phyloP scores from a whole-genome alignment of 2,113 vertebrate genomes.

The Cryptotis parvus region DNA sequence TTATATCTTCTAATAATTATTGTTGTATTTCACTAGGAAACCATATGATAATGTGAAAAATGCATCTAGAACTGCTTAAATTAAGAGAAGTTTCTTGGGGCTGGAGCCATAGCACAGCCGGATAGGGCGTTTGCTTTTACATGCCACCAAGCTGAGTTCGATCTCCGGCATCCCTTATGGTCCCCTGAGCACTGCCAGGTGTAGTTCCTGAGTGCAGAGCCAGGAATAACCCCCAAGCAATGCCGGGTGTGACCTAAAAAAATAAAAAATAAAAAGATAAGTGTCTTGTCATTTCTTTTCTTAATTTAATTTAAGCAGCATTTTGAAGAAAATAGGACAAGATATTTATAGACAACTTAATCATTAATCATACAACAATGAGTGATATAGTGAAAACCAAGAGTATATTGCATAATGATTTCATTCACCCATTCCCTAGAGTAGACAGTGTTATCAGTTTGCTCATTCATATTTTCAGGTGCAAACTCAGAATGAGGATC shows the following conservation, averaged over 20 bases:
- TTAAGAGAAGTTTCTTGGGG: too few relatives aligned
- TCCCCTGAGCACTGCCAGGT: too few relatives aligned
- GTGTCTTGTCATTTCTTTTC: constrained; percentile 43
- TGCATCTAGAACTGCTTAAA: not conserved
- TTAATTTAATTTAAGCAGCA: constrained; percentile 37
- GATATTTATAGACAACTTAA: constrained; percentile 53
- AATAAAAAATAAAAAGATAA: too few relatives aligned
- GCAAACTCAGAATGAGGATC: not conserved
- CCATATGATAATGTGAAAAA: not conserved
- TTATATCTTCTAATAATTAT: not conserved
- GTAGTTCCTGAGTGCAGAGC: too few relatives aligned
- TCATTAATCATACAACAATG: constrained; percentile 58
- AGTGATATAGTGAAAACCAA: constrained; percentile 44
- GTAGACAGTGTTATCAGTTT: constrained; percentile 33
- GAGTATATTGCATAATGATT: constrained; percentile 48
- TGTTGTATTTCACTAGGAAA: not conserved
- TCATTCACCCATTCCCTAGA: constrained; percentile 48
- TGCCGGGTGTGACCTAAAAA: too few relatives aligned
- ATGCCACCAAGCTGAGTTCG: too few relatives aligned
- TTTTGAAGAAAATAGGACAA: constrained; percentile 72
- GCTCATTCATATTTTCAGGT: constrained; percentile 46
- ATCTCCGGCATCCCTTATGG: too few relatives aligned
- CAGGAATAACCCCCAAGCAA: too few relatives aligned
- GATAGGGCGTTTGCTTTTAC: too few relatives aligned
- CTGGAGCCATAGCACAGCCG: too few relatives aligned